These are phyloP conservation scores for Melanotaenia pygmaea DNA, from an alignment of 2,797 vertebrate genomes.

Conservation along the genomic window DNA sequence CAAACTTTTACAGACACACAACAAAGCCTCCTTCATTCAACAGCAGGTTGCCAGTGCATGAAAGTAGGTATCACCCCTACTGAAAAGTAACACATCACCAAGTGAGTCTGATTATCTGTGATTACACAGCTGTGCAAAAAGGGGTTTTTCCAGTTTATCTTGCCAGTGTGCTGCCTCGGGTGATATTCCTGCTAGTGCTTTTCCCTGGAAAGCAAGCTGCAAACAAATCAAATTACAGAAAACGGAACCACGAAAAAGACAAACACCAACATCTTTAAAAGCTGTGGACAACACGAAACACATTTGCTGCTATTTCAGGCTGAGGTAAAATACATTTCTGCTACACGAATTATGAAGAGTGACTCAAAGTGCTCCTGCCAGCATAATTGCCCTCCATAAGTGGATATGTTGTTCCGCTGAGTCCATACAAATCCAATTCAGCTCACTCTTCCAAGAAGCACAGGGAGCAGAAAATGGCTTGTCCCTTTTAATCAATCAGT, in stretches of 20 bases:
- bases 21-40: neutral
- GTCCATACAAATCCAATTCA: slow-evolving; percentile 77
- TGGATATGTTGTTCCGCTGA: slow-evolving; percentile 68
- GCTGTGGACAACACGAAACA: slow-evolving; percentile 27
- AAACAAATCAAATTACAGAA: slow-evolving; percentile 50
- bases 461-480: slow-evolving; percentile 73
- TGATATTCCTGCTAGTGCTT: slow-evolving; percentile 23
- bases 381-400: slow-evolving; percentile 71
- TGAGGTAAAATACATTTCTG: slow-evolving; percentile 34
- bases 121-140: slow-evolving; percentile 33
- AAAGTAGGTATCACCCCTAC: neutral
- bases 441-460: slow-evolving; percentile 55
- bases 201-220: slow-evolving; percentile 22
- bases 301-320: slow-evolving; percentile 31
- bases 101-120: slow-evolving; percentile 24
- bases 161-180: slow-evolving; percentile 27
- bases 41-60: neutral
- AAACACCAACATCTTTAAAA: slow-evolving; percentile 40
- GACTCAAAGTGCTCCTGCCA: slow-evolving; percentile 64
- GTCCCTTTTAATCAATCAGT: slow-evolving; percentile 75
- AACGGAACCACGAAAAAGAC: slow-evolving; percentile 30
- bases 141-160: slow-evolving; percentile 35
- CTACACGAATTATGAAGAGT: slow-evolving; percentile 42
- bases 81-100: neutral
- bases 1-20: neutral